Evolutionary conservation across 30 jellyfish, hydroid and myxozoan species (phyloP).

Genomic region (Hydractinia echinata): DNA sequence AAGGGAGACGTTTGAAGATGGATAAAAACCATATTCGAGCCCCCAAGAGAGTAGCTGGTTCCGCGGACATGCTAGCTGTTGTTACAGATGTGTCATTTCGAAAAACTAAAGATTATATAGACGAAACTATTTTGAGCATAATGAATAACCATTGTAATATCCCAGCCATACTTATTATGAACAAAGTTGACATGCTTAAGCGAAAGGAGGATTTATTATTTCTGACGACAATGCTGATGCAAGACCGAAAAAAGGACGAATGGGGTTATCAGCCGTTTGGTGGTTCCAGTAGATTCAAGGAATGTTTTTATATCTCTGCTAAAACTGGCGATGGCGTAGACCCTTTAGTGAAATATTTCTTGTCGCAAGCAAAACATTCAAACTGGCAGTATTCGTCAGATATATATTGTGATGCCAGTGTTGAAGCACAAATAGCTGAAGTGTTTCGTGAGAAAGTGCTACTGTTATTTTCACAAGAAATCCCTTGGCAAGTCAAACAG

Average conservation of each 20-base stretch:
- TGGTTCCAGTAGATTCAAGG: conserved; percentile 67
- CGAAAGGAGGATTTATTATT: conserved; percentile 46
- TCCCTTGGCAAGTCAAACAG: conserved; percentile 96
- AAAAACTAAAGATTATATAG: conserved; percentile 59
- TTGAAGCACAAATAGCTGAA: conserved; percentile 77
- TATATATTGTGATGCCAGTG: conserved; percentile 47
- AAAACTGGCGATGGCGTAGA: conserved; percentile 80
- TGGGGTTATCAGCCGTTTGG: conserved; percentile 83
- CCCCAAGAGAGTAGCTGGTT: conserved; percentile 58
- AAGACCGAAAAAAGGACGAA: conserved; percentile 56
- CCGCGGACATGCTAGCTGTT: conserved; percentile 73
- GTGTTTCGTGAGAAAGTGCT: conserved; percentile 76
- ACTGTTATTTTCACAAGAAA: conserved; percentile 62
- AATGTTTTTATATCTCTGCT: conserved; percentile 69
- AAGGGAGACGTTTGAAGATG: conserved; percentile 70
- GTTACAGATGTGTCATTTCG: conserved; percentile 58
- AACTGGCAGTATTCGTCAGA: conserved; percentile 66
- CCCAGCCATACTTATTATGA: conserved; percentile 64
- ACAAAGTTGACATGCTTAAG: conserved; percentile 66
- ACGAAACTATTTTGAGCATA: conserved; percentile 65
- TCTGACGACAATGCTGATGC: conserved; percentile 40
- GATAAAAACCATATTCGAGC: conserved; percentile 75
- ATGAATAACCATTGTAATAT: conserved; percentile 34
- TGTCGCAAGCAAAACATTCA: conserved; percentile 54
- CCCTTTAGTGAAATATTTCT: conserved; percentile 49